Evolutionary conservation across 2,888 invertebrate genomes (phyloP).

Genomic region (Rhagophthalmus giganteus): DNA sequence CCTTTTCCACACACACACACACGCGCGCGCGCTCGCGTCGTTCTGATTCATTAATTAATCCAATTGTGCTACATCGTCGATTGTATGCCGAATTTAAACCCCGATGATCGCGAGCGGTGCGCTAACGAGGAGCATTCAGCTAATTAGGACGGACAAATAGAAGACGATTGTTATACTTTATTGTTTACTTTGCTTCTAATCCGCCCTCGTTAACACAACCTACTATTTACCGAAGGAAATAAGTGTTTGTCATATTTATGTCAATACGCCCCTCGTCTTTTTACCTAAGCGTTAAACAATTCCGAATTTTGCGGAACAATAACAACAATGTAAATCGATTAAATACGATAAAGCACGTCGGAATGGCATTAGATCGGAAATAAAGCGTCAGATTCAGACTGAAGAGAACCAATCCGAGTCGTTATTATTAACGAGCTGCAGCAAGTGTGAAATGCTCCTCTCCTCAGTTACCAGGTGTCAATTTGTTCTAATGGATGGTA

Average conservation of each 20-base stretch:
- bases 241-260: slow-evolving; percentile 33
- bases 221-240: slow-evolving; percentile 29
- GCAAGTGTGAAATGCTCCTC: slow-evolving; percentile 42
- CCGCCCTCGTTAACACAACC: slow-evolving; percentile 34
- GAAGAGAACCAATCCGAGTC: slow-evolving; percentile 48
- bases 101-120: slow-evolving; percentile 33
- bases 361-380: slow-evolving; percentile 18
- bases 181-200: slow-evolving; percentile 36
- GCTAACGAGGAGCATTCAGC: slow-evolving; percentile 44
- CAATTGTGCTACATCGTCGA: slow-evolving; percentile 41
- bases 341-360: slow-evolving; percentile 14
- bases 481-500: slow-evolving; percentile 59
- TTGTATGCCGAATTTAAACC: slow-evolving; percentile 36
- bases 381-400: slow-evolving; percentile 29
- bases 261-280: no score
- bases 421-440: slow-evolving; percentile 53
- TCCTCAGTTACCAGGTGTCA: slow-evolving; percentile 55
- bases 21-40: no score
- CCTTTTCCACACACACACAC: slow-evolving; percentile 27
- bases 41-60: slow-evolving; percentile 43
- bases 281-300: no score
- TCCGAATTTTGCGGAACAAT: no score
- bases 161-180: slow-evolving; percentile 40
- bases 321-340: no score
- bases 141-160: slow-evolving; percentile 44